Evolutionary conservation across 2,888 invertebrate species (phyloP), one percentile per base, ranked within the genome.

Genomic region (Caradrina kadenii): DNA sequence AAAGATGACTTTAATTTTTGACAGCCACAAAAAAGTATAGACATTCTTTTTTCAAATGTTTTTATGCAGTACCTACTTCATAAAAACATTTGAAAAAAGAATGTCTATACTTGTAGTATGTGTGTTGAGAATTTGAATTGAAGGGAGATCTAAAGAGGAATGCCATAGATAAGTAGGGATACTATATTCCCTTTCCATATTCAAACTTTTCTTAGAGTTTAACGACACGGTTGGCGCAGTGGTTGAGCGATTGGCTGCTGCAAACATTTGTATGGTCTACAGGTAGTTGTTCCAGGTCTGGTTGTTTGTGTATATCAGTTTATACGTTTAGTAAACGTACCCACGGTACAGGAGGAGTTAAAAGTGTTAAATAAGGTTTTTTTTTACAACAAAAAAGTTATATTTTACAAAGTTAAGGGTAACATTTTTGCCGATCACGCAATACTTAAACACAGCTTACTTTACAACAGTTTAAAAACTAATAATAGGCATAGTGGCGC

Each of bases 1-100:
- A 53, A 54, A 70, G 55, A 72, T 45, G 42, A 58, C 48, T 60
- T 81, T 64, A 55, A 70, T 62, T 63, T 74, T 69, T 72, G 70
- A 79, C 77, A 69, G 72, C 35, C 49, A 56, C 26, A 69, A 66
- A 42, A 49, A 61, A 58, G 49, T 39, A 70, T 65, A 21, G 26
- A 26, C 45, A 17, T 21, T 68, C 75, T 60, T 61, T 19, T 31
- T 48, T 31, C 7, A 13, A 26, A 26, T 13, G 6, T 21, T 67
- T 68, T 63, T 60, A 39, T 61, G 39, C 15, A 19, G n/a, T 10
- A 15, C 13, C 15, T 15, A 10, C n/a, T 19, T n/a, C 39, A 61
- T 39, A 60, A 63, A 68, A 67, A 21, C 6, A 13, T 26, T 26
- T 13, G 7, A 31, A 48, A 31, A 19, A 61, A 60, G 75, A 68